Conservation (phyloP, 1,140 invertebrate species). For the Drosophila suzukii region DNA sequence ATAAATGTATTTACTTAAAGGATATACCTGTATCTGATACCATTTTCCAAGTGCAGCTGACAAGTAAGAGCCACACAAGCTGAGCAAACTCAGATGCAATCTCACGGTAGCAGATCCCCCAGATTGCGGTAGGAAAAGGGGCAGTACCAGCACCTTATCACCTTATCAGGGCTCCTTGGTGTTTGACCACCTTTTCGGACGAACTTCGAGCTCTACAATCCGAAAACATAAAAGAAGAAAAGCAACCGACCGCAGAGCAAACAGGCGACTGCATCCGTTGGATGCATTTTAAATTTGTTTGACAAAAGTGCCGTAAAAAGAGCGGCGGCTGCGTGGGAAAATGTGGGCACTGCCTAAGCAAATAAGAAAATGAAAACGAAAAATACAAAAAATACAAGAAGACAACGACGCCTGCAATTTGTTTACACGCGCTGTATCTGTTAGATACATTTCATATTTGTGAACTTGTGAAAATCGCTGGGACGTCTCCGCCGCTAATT, state of each 20-base stretch:
- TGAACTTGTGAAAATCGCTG: constrained; percentile 79
- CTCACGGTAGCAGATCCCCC: constrained; percentile 59
- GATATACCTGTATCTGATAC: background rate
- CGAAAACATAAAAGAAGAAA: constrained; percentile 42
- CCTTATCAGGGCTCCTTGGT: constrained; percentile 52
- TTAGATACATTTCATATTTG: constrained; percentile 76
- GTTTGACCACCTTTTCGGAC: constrained; percentile 62
- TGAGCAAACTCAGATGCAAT: constrained; percentile 64
- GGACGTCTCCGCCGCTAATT: constrained; percentile 71
- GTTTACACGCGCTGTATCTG: constrained; percentile 67
- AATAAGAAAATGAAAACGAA: constrained; percentile 36
- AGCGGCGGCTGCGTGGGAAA: constrained; percentile 64
- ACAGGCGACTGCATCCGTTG: constrained; percentile 66
- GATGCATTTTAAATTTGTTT: constrained; percentile 56
- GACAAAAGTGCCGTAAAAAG: constrained; percentile 71
- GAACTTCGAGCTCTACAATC: constrained; percentile 37
- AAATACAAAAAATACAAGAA: constrained; percentile 14
- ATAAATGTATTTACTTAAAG: background rate
- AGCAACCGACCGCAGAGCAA: constrained; percentile 42
- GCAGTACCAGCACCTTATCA: constrained; percentile 39
- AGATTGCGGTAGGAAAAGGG: constrained; percentile 9
- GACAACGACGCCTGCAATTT: constrained; percentile 58
- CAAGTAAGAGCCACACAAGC: constrained; percentile 51
- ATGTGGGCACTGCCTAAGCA: constrained; percentile 70
- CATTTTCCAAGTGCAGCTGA: constrained; percentile 6